Base-by-base conservation (phyloP, 2,888 invertebrate genomes). In the Drosophila conformis region DNA sequence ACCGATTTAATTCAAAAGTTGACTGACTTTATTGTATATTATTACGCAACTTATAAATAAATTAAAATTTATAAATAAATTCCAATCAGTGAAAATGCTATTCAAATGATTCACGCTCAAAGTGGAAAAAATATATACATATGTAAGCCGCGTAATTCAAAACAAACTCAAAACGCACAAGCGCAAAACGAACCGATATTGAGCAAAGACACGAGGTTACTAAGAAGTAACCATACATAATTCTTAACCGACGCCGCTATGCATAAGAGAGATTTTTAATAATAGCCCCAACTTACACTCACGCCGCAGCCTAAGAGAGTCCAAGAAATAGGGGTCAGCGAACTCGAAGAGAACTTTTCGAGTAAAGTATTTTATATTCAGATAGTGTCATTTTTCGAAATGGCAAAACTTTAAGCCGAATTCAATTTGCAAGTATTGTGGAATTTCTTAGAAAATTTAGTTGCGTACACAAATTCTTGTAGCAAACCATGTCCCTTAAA, bases 401-500 rank as follows among this genome's bases (percentile, higher is more conserved):
- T 4, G 21, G 31, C 31, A 13, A 21, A 21, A 21, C 13, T 4
- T 35, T 10, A 27, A 54, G 7, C 4, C 4, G 18, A 62, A 27
- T 11, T 13, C 5, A 11, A 15, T 33, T 53, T 57, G 31, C 25
- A 52, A 33, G 31, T 52, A 27, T 65, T 33, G 13, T 11, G 11
- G 38, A 21, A 38, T 3, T 21, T n/a, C 36, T 40, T 61, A 18
- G 25, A 15, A 13, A 18, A 6, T 58, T 8, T 11, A 15, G 8
- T 25, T 21, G 51, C n/a, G 38, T 53, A n/a, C 25, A 48, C 18
- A 27, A 53, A 67, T 29, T 53, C 31, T n/a, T 56, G 35, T 13
- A 60, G 35, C 53, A 15, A 46, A 46, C 62, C 68, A 21, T 53
- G 75, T 46, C 56, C 38, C 42, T 46, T 52, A 70, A 67, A 57